Percentiles rank a stretch among this genome's conserved stretches.
Conservation (phyloP, 2,113 vertebrate genomes). For the Sciurus niger region DNA sequence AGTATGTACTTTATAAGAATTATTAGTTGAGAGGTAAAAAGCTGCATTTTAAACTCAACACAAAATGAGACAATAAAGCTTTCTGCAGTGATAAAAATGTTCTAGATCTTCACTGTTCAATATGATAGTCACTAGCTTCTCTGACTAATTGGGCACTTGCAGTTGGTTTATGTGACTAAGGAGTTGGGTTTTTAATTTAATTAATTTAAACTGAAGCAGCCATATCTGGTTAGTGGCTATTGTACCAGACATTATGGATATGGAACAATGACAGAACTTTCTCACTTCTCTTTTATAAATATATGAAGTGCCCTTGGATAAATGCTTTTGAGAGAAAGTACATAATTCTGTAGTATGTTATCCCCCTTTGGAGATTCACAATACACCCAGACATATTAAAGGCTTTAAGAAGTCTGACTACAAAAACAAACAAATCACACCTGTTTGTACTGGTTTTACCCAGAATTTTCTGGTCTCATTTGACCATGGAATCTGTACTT, state of each 20-base stretch:
- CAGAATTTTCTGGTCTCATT: conserved; percentile 22
- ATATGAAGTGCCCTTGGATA: neutral
- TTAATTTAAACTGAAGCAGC: conserved; percentile 27
- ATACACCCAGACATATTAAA: neutral
- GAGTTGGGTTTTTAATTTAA: conserved; percentile 9
- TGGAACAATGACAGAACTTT: conserved; percentile 13
- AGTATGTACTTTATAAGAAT: neutral
- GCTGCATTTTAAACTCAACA: neutral
- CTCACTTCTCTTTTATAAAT: neutral
- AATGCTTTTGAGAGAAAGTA: neutral
- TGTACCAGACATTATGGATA: neutral
- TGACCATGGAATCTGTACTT: neutral
- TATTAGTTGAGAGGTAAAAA: neutral
- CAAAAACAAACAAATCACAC: neutral
- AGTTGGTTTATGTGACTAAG: neutral
- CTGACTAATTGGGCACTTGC: neutral
- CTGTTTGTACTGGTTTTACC: neutral
- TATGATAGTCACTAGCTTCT: neutral
- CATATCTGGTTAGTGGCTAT: neutral
- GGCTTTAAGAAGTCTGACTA: neutral
- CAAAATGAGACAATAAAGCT: neutral
- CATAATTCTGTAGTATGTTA: neutral
- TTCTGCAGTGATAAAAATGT: neutral
- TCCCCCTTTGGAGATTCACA: neutral
- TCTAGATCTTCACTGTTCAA: neutral